Conservation (phyloP, 2,797 vertebrate species). For the Alosa sapidissima region DNA sequence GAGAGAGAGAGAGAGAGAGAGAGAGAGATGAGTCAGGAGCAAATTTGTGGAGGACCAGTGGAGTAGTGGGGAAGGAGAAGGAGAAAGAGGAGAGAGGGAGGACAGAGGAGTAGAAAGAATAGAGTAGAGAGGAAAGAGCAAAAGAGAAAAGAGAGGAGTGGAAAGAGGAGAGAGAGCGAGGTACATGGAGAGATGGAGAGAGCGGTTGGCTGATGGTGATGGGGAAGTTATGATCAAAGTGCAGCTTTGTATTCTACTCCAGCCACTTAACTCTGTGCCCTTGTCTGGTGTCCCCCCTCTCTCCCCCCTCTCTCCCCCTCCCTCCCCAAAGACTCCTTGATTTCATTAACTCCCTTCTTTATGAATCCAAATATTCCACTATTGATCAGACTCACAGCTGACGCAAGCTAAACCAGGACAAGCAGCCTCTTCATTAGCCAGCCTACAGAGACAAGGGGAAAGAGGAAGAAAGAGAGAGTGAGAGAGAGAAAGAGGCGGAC, state of each 20-base stretch:
- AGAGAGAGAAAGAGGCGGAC: slow-evolving; percentile 45
- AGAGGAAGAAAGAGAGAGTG: background rate
- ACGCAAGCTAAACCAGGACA: slow-evolving; percentile 77
- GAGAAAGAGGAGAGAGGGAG: no score
- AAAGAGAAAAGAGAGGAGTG: background rate
- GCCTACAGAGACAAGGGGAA: slow-evolving; percentile 42
- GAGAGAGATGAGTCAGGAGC: background rate
- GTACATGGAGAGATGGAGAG: background rate
- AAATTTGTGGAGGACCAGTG: background rate
- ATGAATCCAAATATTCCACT: slow-evolving; percentile 98
- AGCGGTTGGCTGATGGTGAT: no score
- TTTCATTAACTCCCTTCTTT: slow-evolving; percentile 94
- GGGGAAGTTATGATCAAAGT: slow-evolving; percentile 34
- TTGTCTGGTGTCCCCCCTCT: slow-evolving; percentile 81
- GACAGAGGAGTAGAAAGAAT: background rate
- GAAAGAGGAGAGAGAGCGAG: background rate
- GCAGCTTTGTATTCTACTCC: slow-evolving; percentile 44
- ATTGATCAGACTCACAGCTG: slow-evolving; percentile 91
- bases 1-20: no score
- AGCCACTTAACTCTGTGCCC: slow-evolving; percentile 68
- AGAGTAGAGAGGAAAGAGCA: no score
- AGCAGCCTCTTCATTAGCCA: slow-evolving; percentile 76
- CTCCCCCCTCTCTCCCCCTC: slow-evolving; percentile 71
- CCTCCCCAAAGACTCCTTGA: slow-evolving; percentile 82
- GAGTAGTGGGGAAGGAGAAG: background rate